phyloP scores from a whole-genome alignment of 1,140 invertebrate genomes.

The Asobara japonica region DNA sequence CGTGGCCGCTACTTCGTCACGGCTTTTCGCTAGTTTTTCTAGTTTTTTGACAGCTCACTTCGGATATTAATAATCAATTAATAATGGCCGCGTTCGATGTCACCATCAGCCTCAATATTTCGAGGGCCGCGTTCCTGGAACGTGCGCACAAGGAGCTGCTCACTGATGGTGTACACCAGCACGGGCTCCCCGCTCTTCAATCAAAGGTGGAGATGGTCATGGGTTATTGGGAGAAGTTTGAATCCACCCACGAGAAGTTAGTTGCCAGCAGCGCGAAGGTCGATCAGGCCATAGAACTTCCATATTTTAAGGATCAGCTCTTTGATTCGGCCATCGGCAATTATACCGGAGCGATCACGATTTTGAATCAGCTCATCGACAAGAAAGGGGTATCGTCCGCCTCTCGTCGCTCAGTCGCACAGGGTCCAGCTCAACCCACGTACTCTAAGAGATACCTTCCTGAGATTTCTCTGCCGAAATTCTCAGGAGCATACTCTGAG shows the following conservation, averaged over 20 bases:
- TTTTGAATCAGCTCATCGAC: not conserved
- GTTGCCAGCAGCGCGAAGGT: not conserved
- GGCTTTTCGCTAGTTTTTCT: too few relatives aligned
- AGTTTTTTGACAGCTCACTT: not conserved
- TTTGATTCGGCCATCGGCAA: not conserved
- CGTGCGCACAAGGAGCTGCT: not conserved
- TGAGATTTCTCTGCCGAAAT: not conserved
- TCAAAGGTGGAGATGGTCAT: not conserved
- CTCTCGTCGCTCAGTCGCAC: not conserved
- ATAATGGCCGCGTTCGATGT: not conserved
- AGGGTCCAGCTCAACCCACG: not conserved
- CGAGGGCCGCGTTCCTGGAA: not conserved
- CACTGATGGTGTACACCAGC: not conserved
- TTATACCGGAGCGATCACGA: not conserved
- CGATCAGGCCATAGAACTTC: not conserved
- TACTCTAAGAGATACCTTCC: not conserved
- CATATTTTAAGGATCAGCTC: not conserved
- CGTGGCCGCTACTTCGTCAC: too few relatives aligned
- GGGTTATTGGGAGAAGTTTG: not conserved
- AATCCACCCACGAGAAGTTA: not conserved
- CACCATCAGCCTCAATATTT: not conserved
- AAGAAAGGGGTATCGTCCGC: not conserved
- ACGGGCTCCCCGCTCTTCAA: not conserved
- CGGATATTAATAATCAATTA: too few relatives aligned
- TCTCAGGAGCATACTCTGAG: not conserved